These are phyloP conservation scores for Helicolenus hilgendorfi DNA, from an alignment of 2,797 vertebrate species.

Conservation along the genomic window DNA sequence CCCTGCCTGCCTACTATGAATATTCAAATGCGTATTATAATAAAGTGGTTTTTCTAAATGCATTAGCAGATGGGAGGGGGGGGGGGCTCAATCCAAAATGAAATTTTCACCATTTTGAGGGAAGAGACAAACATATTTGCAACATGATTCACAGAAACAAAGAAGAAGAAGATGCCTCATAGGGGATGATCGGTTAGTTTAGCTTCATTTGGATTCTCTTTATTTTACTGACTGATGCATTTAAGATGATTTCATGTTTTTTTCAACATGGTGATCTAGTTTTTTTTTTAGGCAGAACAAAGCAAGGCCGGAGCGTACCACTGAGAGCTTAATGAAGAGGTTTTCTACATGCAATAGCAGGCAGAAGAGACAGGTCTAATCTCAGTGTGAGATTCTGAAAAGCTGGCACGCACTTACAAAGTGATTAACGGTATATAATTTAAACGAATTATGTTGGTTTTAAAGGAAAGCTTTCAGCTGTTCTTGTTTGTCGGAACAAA, in stretches of 20 bases:
- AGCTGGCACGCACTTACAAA: not conserved
- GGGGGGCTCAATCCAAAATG: slow-evolving; percentile 34
- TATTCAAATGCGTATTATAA: slow-evolving; percentile 81
- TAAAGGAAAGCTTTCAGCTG: not conserved
- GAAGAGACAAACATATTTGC: slow-evolving; percentile 16
- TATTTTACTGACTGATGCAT: not conserved
- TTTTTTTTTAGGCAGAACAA: slow-evolving; percentile 29
- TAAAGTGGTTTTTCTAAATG: slow-evolving; percentile 79
- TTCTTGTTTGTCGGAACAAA: not conserved
- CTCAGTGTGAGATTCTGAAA: not conserved
- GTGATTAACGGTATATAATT: slow-evolving; percentile 34
- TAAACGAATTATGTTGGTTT: not conserved
- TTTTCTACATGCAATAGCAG: slow-evolving; percentile 34
- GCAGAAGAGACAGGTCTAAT: not conserved
- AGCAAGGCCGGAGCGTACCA: slow-evolving; percentile 27
- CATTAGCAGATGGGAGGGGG: slow-evolving; percentile 51
- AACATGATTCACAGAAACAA: slow-evolving; percentile 12
- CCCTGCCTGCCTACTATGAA: slow-evolving; percentile 74
- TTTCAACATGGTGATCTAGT: not conserved
- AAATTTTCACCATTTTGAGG: slow-evolving; percentile 49
- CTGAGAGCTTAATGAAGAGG: slow-evolving; percentile 51
- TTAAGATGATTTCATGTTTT: slow-evolving; percentile 3
- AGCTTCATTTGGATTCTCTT: slow-evolving; percentile 10
- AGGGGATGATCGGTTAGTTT: not conserved
- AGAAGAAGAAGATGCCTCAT: not conserved